A percentile compares a stretch with the other conserved stretches of the same genome.
These are phyloP conservation scores for Macrophya alboannulata DNA, from an alignment of 2,888 invertebrate genomes.

Conservation along the genomic window DNA sequence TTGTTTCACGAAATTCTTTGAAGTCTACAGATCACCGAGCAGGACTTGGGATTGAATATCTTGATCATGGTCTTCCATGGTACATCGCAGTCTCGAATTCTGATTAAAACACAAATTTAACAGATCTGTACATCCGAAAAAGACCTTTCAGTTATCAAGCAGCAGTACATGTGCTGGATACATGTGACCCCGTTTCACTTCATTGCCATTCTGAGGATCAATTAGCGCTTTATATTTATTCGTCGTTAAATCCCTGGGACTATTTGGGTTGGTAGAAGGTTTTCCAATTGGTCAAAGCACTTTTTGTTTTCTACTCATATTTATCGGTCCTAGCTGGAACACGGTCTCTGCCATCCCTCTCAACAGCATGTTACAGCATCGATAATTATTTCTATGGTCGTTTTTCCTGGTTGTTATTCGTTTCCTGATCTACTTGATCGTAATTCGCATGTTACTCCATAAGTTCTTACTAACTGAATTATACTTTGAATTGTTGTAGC, in stretches of 20 bases:
- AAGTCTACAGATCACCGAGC: neutral
- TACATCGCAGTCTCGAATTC: neutral
- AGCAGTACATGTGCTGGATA: no score
- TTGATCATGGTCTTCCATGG: neutral
- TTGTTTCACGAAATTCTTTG: neutral
- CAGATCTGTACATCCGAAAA: neutral
- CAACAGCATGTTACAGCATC: slow-evolving; percentile 9
- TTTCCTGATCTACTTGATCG: neutral
- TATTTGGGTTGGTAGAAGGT: slow-evolving; percentile 37
- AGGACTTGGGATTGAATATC: neutral
- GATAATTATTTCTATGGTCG: neutral
- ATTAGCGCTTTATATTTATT: slow-evolving; percentile 17
- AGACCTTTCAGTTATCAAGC: neutral
- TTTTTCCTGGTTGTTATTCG: neutral
- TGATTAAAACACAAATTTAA: neutral
- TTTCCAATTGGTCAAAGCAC: slow-evolving; percentile 3
- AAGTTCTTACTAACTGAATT: neutral
- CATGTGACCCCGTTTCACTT: neutral
- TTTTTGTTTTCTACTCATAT: neutral
- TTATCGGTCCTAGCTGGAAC: slow-evolving; percentile 16
- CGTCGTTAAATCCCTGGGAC: neutral
- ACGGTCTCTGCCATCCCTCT: slow-evolving; percentile 47
- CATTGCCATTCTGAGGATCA: neutral
- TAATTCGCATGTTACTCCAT: neutral
- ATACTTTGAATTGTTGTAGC: neutral